phyloP scores from a whole-genome alignment of 2,113 vertebrate species.

The Gobius niger region DNA sequence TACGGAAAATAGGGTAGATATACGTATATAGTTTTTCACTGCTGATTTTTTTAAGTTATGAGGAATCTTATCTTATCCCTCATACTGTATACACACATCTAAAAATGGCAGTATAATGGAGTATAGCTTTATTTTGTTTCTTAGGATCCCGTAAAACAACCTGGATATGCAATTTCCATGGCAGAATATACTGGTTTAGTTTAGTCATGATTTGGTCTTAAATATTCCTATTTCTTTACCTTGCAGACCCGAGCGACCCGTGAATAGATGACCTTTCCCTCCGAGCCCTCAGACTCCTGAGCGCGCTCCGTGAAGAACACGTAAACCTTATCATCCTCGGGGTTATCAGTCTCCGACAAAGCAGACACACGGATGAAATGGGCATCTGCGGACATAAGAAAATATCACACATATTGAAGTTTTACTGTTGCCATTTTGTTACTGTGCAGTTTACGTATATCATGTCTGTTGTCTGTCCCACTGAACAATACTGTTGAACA shows the following conservation, averaged over 20 bases:
- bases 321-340: conserved; percentile 83
- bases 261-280: conserved; percentile 81
- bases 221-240: conserved; percentile 46
- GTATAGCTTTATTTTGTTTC: too few species aligned
- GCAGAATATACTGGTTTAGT: too few species aligned
- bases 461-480: neutral
- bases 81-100: too few species aligned
- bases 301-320: conserved; percentile 83
- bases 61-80: too few species aligned
- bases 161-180: too few species aligned
- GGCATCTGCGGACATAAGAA: conserved; percentile 67
- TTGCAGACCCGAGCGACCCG: conserved; percentile 82
- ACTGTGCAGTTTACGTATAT: neutral
- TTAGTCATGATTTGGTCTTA: too few species aligned
- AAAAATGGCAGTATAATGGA: too few species aligned
- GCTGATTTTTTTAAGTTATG: too few species aligned
- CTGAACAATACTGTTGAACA: neutral
- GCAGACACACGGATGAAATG: conserved; percentile 80
- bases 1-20: too few species aligned
- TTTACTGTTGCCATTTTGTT: neutral
- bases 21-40: too few species aligned
- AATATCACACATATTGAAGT: neutral
- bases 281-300: conserved; percentile 78
- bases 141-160: too few species aligned
- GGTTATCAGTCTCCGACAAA: conserved; percentile 82